Base-by-base conservation (phyloP, 2,113 vertebrate genomes). In the Zosterops japonicus region DNA sequence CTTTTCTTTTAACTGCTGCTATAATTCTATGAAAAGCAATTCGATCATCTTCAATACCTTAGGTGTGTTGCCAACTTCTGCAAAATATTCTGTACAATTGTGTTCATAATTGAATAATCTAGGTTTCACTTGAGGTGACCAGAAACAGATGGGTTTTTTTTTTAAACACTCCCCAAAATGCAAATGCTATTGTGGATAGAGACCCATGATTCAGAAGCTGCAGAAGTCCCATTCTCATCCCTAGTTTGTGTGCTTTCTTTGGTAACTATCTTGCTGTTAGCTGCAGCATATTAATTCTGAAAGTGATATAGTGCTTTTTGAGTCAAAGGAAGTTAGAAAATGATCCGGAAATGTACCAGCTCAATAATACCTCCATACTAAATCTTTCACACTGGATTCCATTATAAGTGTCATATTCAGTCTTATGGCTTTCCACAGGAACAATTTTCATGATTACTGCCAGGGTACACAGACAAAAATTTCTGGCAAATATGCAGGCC, bases 301-400 rank as follows among this genome's bases (percentile, higher is more conserved):
- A 91, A 91, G 33, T 91, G 75, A 90, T 80, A 60, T 33, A 93
- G 19, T 55, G 23, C 52, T 90, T 88, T 74, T 74, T 0, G 2
- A 94, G 33, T 88, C 52, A 91, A 85, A 94, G 85, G 75, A 95
- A 93, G 82, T 93, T 81, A 77, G 84, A 93, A 95, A 94, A 93
- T 67, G 33, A 88, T 67, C 79, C 1, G 1, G 82, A 97, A 94
- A 90, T 70, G 50, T 29, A 77, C 39, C 1, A 2, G 41, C 27
- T 94, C 81, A 79, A 33, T 92, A 94, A 91, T 76, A 60, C 27
- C 36, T 61, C 47, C 42, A 52, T 77, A 90, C 84, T 88, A 95
- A 90, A 85, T 69, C 42, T 94, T 97, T 93, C 67, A 84, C 21
- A 53, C 55, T 91, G 61, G 42, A 87, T 94, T 70, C 79, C 63